Evolutionary conservation across 2,113 vertebrate species (phyloP).

Genomic region (Psettodes erumei): DNA sequence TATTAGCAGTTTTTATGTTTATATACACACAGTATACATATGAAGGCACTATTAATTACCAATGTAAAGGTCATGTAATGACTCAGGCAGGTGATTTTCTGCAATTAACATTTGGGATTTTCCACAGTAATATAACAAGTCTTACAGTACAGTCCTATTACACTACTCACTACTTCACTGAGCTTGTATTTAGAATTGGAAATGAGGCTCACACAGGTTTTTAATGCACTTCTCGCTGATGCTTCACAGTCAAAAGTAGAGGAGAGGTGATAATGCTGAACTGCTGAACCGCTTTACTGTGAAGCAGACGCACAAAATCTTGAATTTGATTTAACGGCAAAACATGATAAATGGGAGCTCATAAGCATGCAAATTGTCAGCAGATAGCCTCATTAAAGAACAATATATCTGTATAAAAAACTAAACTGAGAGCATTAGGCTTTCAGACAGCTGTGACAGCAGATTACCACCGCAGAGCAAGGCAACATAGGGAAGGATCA

Average conservation of each 20-base stretch:
- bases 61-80: too few species aligned
- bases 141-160: not conserved
- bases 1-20: too few species aligned
- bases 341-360: slow-evolving; percentile 1
- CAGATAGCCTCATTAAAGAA: slow-evolving; percentile 7
- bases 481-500: not conserved
- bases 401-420: slow-evolving; percentile 2
- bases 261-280: not conserved
- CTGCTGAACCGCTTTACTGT: not conserved
- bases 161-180: not conserved
- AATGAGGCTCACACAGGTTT: not conserved
- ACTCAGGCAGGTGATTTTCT: too few species aligned
- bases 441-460: not conserved
- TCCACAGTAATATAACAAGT: not conserved
- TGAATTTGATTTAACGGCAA: slow-evolving; percentile 7
- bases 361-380: not conserved
- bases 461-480: slow-evolving; percentile 9
- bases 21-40: too few species aligned
- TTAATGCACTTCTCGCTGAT: not conserved
- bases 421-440: not conserved
- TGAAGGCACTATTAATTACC: too few species aligned
- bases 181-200: not conserved
- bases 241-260: not conserved
- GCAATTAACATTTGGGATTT: not conserved
- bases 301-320: not conserved